Conservation (phyloP, 2,113 vertebrate species). For the human region GRCh38 chr2:126113001-126113500, state of each 20-base stretch:
- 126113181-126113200: not conserved
- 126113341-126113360: not conserved
- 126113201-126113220: not conserved
- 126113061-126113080: not conserved
- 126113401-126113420: not conserved
- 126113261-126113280: not conserved
- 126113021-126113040: not conserved
- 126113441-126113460: not conserved
- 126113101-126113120: not conserved
- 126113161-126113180: not conserved
- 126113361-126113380: not conserved
- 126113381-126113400: not conserved
- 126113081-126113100: not conserved
- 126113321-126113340: not conserved
- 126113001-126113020: not conserved
- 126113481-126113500: not conserved
- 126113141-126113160: not conserved
- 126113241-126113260: not conserved
- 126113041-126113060: not conserved
- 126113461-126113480: not conserved
- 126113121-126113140: not conserved
- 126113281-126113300: not conserved
- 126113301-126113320: not conserved
- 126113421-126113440: not conserved
- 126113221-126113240: not conserved